These are phyloP conservation scores for Dendronephthya gigantea DNA, from an alignment of 64 coral and sea anemone species.

Conservation along the genomic window DNA sequence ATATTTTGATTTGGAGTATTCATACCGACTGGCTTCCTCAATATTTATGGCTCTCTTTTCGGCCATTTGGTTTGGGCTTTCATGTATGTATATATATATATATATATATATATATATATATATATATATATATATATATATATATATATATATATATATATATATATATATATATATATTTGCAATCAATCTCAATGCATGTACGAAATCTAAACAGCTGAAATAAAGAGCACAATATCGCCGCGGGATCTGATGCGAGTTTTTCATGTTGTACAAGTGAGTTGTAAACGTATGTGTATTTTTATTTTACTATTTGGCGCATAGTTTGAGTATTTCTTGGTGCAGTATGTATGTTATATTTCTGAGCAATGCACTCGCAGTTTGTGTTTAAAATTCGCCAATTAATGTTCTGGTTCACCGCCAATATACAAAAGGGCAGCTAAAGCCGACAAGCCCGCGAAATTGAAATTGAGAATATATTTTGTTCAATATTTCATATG, in stretches of 20 bases:
- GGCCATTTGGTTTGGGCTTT: not conserved
- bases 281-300: not conserved
- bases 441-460: not conserved
- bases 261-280: not conserved
- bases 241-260: not conserved
- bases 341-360: too few species aligned
- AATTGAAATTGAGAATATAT: not conserved
- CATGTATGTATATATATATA: not conserved
- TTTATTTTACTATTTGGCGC: not conserved
- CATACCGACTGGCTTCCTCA: not conserved
- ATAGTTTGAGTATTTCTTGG: not conserved
- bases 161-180: too few species aligned
- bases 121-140: too few species aligned
- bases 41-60: not conserved
- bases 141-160: too few species aligned
- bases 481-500: not conserved
- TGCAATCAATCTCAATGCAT: not conserved
- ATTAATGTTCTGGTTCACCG: not conserved
- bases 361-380: not conserved
- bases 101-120: too few species aligned
- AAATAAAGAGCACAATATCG: not conserved
- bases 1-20: not conserved
- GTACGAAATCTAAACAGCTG: not conserved
- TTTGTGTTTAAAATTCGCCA: not conserved
- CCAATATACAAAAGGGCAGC: not conserved